Base-by-base conservation (phyloP, 2,113 vertebrate genomes). In the Centropus bengalensis region DNA sequence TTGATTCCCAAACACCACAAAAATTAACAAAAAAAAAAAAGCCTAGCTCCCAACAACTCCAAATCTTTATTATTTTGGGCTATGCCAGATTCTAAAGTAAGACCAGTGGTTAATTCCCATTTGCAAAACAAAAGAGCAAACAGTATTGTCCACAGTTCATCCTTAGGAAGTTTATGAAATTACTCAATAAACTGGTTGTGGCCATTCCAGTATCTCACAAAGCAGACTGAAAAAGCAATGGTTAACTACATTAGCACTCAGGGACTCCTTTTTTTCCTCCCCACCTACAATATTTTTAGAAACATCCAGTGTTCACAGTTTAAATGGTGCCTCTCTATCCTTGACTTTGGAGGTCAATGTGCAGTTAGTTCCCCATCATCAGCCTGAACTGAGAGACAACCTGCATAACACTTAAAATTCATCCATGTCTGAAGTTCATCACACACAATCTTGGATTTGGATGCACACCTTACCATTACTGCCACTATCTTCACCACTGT, bases 91-190 rank as follows among this genome's bases (percentile, higher is more conserved):
- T 59, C 55, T 33, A 81, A 63, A 86, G 56, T 22, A 52, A 88
- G 45, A 69, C 15, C 83, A 55, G 19, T 13, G 13, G 36, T 36
- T 36, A 36, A 74, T 26, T 54, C 32, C 7, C 18, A 60, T 19
- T 8, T 86, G 32, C 1, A 1, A 40, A 75, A 8, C 26, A 84
- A 68, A 80, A 71, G 2, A 33, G 27, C 16, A 62, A 84, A 54
- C 13, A 55, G 11, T 27, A 40, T 0, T 0, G 2, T 45, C 32
- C n/a, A 28, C 1, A 24, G 17, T 23, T 55, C 5, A 19, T 17
- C 4, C 59, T 26, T 28, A 58, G 7, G 8, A 75, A 75, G 10
- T 60, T 66, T 23, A 27, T 26, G 40, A 47, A 45, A 51, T 38
- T 42, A 40, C 9, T 36, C 42, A 36, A 1, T 33, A 3, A 86